Evolutionary conservation across 2,797 vertebrate genomes (phyloP).

Genomic region (Rhinoraja longicauda): DNA sequence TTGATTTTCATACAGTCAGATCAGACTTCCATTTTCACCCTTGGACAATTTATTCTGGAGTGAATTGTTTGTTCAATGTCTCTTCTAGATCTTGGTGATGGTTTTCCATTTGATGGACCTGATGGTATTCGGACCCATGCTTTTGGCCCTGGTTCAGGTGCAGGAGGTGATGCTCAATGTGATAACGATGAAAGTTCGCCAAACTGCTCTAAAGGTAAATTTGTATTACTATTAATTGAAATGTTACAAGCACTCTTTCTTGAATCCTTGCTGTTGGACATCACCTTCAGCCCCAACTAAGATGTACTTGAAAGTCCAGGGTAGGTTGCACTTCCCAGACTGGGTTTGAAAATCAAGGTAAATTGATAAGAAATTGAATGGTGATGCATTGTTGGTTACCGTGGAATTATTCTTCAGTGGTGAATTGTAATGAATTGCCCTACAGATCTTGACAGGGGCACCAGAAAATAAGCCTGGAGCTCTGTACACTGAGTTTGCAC

Average conservation of each 20-base stretch:
- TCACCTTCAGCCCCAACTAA: background rate
- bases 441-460: too few species aligned
- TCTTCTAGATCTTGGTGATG: slow-evolving; percentile 48
- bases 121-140: slow-evolving; percentile 46
- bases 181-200: slow-evolving; percentile 50
- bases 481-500: too few species aligned
- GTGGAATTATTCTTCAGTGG: too few species aligned
- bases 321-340: background rate
- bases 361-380: too few species aligned
- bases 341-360: background rate
- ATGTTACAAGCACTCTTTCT: background rate
- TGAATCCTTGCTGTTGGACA: background rate
- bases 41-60: background rate
- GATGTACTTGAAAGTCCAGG: background rate
- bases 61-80: background rate
- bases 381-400: too few species aligned
- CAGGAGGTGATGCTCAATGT: slow-evolving; percentile 51
- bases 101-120: slow-evolving; percentile 48
- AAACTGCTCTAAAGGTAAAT: slow-evolving; percentile 48
- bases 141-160: slow-evolving; percentile 50
- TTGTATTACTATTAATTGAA: background rate
- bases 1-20: background rate
- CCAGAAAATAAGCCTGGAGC: too few species aligned
- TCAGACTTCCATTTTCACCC: background rate
- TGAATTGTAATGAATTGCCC: too few species aligned